These are phyloP conservation scores for Andrena fulva DNA, from an alignment of 2,888 invertebrate species.

Conservation along the genomic window DNA sequence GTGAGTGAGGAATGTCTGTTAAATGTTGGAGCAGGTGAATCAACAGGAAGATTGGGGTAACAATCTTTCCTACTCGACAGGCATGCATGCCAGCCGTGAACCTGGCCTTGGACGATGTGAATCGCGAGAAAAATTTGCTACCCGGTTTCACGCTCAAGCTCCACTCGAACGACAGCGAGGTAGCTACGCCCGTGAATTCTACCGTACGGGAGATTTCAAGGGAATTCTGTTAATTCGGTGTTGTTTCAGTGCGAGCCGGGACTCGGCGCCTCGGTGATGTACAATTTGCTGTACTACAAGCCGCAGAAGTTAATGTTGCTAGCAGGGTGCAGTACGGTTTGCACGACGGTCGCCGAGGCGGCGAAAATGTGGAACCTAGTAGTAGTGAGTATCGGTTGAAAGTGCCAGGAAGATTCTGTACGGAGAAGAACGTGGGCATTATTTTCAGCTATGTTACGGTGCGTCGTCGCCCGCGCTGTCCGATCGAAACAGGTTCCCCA, in stretches of 20 bases:
- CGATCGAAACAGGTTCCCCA: constrained; percentile 98
- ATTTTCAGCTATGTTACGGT: constrained; percentile 96
- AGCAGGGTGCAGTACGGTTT: constrained; percentile 99
- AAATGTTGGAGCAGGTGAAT: background rate
- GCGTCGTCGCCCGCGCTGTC: constrained; percentile 99
- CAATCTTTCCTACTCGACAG: constrained; percentile 78
- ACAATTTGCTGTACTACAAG: constrained; percentile 98
- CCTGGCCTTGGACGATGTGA: constrained; percentile 98
- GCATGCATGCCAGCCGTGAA: constrained; percentile 99
- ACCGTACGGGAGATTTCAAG: background rate
- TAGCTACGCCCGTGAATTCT: constrained; percentile 88
- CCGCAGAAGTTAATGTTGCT: constrained; percentile 97
- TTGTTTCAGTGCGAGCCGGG: constrained; percentile 97
- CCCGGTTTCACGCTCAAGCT: constrained; percentile 96
- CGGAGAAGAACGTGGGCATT: no score
- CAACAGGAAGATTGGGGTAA: background rate
- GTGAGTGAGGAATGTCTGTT: constrained; percentile 77
- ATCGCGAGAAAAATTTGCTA: constrained; percentile 93
- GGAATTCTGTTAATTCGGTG: background rate
- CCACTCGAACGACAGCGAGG: constrained; percentile 98
- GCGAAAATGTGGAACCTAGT: constrained; percentile 99
- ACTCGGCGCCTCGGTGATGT: constrained; percentile 98
- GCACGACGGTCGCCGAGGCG: constrained; percentile 99
- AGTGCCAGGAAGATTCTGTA: no score
- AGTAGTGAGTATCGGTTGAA: constrained; percentile 90